Evolutionary conservation across 1,140 invertebrate species (phyloP).

Genomic region (Schlechtendalia chinensis): DNA sequence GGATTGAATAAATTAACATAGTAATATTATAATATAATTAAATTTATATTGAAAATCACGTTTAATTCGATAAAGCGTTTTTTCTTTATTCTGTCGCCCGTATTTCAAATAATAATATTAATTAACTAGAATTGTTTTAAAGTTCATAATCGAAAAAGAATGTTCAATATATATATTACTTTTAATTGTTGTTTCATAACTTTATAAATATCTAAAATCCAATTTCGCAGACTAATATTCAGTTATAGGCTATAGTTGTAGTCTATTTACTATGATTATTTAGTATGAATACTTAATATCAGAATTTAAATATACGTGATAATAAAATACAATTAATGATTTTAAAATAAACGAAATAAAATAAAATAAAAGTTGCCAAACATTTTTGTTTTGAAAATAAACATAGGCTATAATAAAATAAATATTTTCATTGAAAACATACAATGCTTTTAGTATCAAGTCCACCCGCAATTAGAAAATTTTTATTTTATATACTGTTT

Average conservation of each 20-base stretch:
- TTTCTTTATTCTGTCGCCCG: no score
- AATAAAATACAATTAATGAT: neutral
- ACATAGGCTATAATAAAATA: neutral
- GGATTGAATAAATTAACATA: no score
- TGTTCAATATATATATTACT: no score
- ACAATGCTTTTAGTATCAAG: neutral
- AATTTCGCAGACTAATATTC: no score
- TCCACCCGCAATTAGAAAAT: neutral
- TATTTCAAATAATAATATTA: no score
- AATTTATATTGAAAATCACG: no score
- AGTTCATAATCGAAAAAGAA: no score
- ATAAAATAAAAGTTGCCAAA: neutral
- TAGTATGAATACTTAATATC: neutral
- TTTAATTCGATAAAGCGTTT: no score
- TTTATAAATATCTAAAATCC: no score
- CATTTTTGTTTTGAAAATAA: conserved; percentile 19
- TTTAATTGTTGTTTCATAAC: no score
- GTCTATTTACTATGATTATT: neutral
- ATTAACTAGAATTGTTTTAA: no score
- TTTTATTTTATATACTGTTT: neutral
- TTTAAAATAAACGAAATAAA: conserved; percentile 6
- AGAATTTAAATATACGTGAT: neutral
- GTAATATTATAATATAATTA: no score
- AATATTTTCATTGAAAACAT: conserved; percentile 6
- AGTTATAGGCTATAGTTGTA: neutral